phyloP scores from a whole-genome alignment of 2,888 invertebrate species.

The Agonopterix subpropinquella region DNA sequence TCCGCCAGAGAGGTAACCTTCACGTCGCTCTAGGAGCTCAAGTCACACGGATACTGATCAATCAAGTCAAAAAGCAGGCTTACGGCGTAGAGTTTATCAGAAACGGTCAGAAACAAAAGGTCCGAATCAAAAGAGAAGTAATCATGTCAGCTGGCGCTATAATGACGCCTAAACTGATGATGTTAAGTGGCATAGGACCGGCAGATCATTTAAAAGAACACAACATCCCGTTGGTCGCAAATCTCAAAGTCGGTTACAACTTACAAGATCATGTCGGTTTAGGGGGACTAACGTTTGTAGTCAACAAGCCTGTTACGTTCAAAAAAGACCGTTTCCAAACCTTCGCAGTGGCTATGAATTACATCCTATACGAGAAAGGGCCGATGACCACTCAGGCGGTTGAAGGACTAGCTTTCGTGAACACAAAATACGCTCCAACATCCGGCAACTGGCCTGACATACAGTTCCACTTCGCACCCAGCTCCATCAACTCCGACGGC shows the following conservation, averaged over 20 bases:
- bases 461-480: conserved; percentile 91
- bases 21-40: conserved; percentile 88
- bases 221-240: conserved; percentile 83
- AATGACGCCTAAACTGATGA: conserved; percentile 91
- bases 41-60: conserved; percentile 82
- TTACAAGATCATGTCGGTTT: conserved; percentile 92
- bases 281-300: conserved; percentile 88
- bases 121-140: conserved; percentile 86
- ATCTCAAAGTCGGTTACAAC: conserved; percentile 88
- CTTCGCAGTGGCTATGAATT: conserved; percentile 85
- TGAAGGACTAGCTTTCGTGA: conserved; percentile 91
- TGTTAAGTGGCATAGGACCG: conserved; percentile 93
- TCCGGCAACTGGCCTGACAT: conserved; percentile 88
- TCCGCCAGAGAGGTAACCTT: conserved; percentile 84
- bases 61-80: conserved; percentile 80
- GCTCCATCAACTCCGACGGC: conserved; percentile 88
- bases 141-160: conserved; percentile 92
- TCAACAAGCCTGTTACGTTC: conserved; percentile 87
- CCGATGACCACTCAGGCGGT: conserved; percentile 90
- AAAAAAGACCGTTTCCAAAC: conserved; percentile 86
- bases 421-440: conserved; percentile 89
- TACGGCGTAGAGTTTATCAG: conserved; percentile 85
- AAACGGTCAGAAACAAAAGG: conserved; percentile 78
- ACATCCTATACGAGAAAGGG: conserved; percentile 86
- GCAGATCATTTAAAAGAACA: conserved; percentile 82